A percentile compares a stretch with the other conserved stretches of the same genome.
phyloP scores from a whole-genome alignment of 2,797 vertebrate species.

The Molossus alvarezi region DNA sequence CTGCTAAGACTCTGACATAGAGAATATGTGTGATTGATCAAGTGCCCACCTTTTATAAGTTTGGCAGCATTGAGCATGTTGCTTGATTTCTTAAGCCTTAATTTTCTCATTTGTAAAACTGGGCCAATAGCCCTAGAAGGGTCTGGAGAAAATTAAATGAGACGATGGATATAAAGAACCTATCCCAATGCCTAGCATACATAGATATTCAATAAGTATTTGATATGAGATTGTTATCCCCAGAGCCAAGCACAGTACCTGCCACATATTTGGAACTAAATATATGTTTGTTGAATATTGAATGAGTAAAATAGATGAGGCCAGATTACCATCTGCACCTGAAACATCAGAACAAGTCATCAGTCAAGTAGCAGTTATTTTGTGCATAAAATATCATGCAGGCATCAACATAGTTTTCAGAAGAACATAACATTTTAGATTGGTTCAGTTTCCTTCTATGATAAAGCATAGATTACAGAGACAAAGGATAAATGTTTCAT shows the following conservation, averaged over 20 bases:
- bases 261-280: not conserved
- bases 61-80: not conserved
- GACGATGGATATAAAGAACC: not conserved
- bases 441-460: not conserved
- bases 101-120: constrained; percentile 54
- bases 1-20: not conserved
- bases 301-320: constrained; percentile 47
- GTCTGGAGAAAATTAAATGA: not conserved
- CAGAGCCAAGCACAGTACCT: not conserved
- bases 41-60: not conserved
- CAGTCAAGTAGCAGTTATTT: constrained; percentile 64
- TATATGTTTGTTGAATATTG: constrained; percentile 22
- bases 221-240: not conserved
- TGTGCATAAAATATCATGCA: constrained; percentile 45
- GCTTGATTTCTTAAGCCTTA: constrained; percentile 33
- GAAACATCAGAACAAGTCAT: constrained; percentile 52
- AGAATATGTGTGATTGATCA: not conserved
- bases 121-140: not conserved
- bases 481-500: not conserved
- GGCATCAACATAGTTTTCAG: constrained; percentile 26
- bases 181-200: not conserved
- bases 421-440: not conserved
- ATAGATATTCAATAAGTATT: not conserved
- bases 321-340: not conserved
- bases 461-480: not conserved